A percentile compares a stretch with the other conserved stretches of the same genome.
phyloP scores from a whole-genome alignment of 2,113 vertebrate genomes.

The Apteryx owenii region DNA sequence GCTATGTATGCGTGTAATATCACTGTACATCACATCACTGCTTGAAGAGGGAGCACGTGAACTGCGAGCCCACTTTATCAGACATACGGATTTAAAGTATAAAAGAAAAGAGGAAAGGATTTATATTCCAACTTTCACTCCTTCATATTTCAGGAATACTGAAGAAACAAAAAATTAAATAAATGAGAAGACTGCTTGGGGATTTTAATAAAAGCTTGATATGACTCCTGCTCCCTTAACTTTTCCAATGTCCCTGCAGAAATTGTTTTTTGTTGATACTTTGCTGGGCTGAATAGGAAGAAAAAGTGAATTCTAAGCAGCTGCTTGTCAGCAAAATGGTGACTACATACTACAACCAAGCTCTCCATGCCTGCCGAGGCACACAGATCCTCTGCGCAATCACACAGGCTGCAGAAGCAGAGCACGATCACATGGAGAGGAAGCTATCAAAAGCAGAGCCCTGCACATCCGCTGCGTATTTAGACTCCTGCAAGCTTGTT shows the following conservation, averaged over 20 bases:
- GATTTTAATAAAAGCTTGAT: neutral
- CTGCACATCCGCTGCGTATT: neutral
- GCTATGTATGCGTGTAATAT: rapidly evolving
- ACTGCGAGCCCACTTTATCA: neutral
- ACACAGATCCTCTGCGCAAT: neutral
- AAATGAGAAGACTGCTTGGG: neutral
- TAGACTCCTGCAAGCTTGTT: neutral
- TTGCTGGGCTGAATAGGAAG: neutral
- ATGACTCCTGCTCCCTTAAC: neutral
- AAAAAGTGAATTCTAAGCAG: neutral
- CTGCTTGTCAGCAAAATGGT: neutral
- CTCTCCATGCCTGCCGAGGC: neutral
- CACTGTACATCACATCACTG: rapidly evolving
- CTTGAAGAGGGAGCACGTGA: neutral
- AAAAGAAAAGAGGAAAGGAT: neutral
- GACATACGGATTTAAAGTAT: neutral
- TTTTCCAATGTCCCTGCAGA: neutral
- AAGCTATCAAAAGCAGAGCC: neutral
- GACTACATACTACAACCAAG: neutral
- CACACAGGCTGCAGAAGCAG: neutral
- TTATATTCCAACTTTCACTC: neutral
- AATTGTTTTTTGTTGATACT: neutral
- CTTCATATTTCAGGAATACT: neutral
- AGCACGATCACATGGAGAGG: neutral
- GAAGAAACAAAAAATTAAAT: neutral